Evolutionary conservation across 2,888 invertebrate species (phyloP).

Genomic region (Empis stercorea): DNA sequence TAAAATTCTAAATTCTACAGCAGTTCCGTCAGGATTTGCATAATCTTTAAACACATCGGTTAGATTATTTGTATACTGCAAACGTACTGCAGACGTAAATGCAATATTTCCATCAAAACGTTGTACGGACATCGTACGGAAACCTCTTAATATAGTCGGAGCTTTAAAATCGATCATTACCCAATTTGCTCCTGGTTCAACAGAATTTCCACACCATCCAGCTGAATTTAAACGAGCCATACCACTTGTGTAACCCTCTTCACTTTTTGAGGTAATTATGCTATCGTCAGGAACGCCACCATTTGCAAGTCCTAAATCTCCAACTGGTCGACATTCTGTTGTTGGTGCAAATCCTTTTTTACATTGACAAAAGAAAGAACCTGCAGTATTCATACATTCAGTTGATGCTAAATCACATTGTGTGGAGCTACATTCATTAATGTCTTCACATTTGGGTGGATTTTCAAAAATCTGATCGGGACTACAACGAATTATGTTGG

Average conservation of each 20-base stretch:
- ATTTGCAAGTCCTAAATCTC: conserved; percentile 66
- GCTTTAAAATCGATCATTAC: conserved; percentile 75
- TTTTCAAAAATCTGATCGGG: conserved; percentile 71
- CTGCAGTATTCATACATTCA: conserved; percentile 77
- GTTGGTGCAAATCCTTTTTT: conserved; percentile 70
- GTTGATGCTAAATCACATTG: conserved; percentile 86
- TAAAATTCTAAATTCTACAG: conserved; percentile 80
- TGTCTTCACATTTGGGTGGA: conserved; percentile 79
- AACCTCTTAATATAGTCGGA: conserved; percentile 77
- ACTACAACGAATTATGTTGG: conserved; percentile 73
- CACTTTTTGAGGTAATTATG: conserved; percentile 70
- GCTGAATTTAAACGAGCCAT: conserved; percentile 71
- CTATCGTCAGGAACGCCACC: conserved; percentile 85
- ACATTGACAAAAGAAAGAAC: conserved; percentile 82
- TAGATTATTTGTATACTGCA: conserved; percentile 73
- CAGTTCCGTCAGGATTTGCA: conserved; percentile 83
- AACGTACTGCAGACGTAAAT: conserved; percentile 79
- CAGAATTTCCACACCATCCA: conserved; percentile 83
- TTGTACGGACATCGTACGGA: conserved; percentile 79
- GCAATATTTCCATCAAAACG: conserved; percentile 71
- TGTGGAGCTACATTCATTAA: conserved; percentile 78
- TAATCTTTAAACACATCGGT: conserved; percentile 85
- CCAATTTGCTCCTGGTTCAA: conserved; percentile 83
- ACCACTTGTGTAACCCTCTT: conserved; percentile 68
- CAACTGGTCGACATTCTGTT: conserved; percentile 79